These are phyloP conservation scores for Orthonychiurus folsomi DNA, from an alignment of 2,888 invertebrate species.

Conservation along the genomic window DNA sequence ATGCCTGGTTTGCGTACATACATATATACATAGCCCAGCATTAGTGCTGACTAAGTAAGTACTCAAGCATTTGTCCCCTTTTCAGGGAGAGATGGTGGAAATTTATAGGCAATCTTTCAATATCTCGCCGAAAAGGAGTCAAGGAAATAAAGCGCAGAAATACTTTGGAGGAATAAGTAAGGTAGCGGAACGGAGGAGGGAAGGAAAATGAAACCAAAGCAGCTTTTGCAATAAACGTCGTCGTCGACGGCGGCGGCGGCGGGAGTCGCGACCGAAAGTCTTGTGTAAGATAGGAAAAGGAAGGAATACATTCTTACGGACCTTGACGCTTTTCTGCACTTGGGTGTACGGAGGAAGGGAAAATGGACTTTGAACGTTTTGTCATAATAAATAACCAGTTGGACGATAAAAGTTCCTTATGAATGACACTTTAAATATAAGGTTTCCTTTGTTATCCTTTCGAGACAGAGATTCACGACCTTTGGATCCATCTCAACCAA, in stretches of 20 bases:
- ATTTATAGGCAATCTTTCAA: constrained; percentile 27
- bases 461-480: not conserved
- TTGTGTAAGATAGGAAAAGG: not conserved
- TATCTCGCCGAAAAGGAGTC: constrained; percentile 23
- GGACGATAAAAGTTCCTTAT: constrained; percentile 8
- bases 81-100: constrained; percentile 13
- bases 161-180: constrained; percentile 10
- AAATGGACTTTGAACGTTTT: constrained; percentile 5
- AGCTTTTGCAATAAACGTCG: constrained; percentile 10
- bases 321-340: too few relatives aligned
- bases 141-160: constrained; percentile 13
- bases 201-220: constrained; percentile 11
- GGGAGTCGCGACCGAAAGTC: too few relatives aligned
- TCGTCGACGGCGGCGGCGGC: not conserved
- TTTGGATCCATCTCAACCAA: constrained; percentile 5
- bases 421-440: constrained; percentile 12
- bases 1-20: too few relatives aligned
- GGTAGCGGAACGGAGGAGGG: constrained; percentile 9
- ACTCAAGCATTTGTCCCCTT: constrained; percentile 12
- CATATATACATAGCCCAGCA: too few relatives aligned
- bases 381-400: constrained; percentile 11
- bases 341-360: not conserved
- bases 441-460: constrained; percentile 7
- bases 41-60: constrained; percentile 14
- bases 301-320: not conserved